Percentiles rank a stretch among this genome's conserved stretches.
phyloP scores from a whole-genome alignment of 2,797 vertebrate genomes.

The Luscinia megarhynchos region DNA sequence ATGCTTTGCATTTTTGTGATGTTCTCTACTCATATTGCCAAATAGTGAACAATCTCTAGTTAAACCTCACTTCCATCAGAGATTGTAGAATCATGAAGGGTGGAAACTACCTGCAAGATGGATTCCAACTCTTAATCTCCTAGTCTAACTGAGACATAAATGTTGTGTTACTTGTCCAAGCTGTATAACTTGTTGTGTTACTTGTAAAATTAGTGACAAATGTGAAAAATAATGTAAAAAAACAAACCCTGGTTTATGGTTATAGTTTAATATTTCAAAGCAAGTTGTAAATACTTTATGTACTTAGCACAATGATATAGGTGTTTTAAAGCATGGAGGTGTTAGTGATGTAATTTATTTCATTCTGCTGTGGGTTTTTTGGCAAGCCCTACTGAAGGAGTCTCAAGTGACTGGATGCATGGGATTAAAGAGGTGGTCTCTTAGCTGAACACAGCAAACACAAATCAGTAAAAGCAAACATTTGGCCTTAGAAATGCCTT shows the following conservation, averaged over 20 bases:
- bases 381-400: background rate
- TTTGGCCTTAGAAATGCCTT: background rate
- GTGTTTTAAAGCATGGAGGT: background rate
- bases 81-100: background rate
- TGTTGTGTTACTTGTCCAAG: background rate
- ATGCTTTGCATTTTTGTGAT: rapidly evolving
- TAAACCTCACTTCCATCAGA: background rate
- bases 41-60: background rate
- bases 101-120: background rate
- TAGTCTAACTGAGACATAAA: background rate
- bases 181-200: no score
- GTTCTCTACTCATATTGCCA: background rate
- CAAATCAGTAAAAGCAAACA: background rate
- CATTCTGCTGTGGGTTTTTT: background rate
- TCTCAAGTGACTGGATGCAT: background rate
- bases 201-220: background rate
- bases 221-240: background rate
- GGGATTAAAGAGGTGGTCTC: rapidly evolving
- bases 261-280: background rate
- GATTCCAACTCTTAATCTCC: background rate
- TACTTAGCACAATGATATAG: background rate
- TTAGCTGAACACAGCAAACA: background rate
- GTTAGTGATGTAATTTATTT: background rate
- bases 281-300: background rate
- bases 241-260: background rate